Evolutionary conservation across 2,113 vertebrate genomes (phyloP), one percentile per base, ranked within the genome.

Genomic region (Leptosomus discolor): DNA sequence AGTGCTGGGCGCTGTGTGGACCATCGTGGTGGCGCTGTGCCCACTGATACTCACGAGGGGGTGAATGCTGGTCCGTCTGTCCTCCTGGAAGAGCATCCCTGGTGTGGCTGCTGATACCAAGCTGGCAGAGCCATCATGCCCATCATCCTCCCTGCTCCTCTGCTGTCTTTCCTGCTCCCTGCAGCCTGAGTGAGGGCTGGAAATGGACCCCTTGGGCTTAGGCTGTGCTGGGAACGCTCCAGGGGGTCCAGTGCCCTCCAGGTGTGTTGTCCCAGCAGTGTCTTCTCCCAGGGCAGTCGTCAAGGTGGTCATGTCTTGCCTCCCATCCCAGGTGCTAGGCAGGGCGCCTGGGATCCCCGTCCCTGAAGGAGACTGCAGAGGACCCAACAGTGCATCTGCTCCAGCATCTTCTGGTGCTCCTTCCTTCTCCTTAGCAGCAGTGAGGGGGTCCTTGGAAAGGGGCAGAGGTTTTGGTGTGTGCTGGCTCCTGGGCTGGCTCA

Each of bases 21-120:
- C 5, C 24, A 6, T 22, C 17, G 5, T 0, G 4, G 70, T 36
- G 76, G 36, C 88, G 36, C 70, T 4, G 7, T 71, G 57, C 73
- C 77, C 0, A 0, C 2, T 3, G 8, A 32, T 41, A 95, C 98
- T 98, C 96, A 99, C 99, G 37, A 99, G 81, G 16, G 98, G 96
- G 15, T 99, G 98, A 26, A 91, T 54, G 32, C 51, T 87, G n/a
- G 22, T 26, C 3, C 50, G 63, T 34, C 60, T 74, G 0, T 12
- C 87, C 36, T 97, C 90, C 37, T 90, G 56, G 43, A 98, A 98
- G 32, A 98, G 85, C 60, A 97, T 92, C 29, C 98, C 98, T 3
- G 98, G 98, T 0, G 58, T 97, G 27, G 98, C 98, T 0, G 83
- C 96, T 95, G 97, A 98, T 85, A 99, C 98, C 36, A 60, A 13